Conservation (phyloP, 1,140 invertebrate species). For the Drosophila funebris region DNA sequence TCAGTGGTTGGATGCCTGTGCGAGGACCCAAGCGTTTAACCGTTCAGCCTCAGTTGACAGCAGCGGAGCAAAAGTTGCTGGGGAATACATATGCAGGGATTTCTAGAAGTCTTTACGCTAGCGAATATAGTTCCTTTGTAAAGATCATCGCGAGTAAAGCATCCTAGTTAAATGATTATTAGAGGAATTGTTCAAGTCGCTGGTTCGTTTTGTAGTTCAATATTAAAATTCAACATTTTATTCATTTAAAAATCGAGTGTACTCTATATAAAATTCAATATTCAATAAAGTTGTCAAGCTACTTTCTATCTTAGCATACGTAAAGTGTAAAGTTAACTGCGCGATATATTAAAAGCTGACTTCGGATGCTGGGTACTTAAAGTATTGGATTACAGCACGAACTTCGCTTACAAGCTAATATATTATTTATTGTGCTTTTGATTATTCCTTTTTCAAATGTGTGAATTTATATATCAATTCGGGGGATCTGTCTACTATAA, state of each 20-base stretch:
- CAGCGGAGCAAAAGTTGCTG: conserved; percentile 45
- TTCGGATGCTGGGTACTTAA: conserved; percentile 15
- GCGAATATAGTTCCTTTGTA: conserved; percentile 62
- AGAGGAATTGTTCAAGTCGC: not conserved
- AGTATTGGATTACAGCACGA: conserved; percentile 9
- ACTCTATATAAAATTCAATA: conserved; percentile 47
- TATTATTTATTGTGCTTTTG: conserved; percentile 8
- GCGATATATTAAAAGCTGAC: conserved; percentile 26
- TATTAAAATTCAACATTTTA: conserved; percentile 65
- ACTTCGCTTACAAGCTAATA: not conserved
- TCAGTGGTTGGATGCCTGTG: conserved; percentile 89
- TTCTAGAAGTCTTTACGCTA: conserved; percentile 61
- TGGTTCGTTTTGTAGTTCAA: not conserved
- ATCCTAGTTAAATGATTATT: not conserved
- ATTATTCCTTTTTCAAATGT: not conserved
- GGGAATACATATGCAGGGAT: conserved; percentile 38
- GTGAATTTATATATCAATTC: not conserved
- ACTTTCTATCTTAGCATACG: conserved; percentile 13
- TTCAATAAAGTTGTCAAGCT: conserved; percentile 32
- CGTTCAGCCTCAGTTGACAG: conserved; percentile 12
- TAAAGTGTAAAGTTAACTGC: conserved; percentile 11
- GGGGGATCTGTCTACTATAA: not conserved
- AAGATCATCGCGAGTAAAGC: conserved; percentile 45
- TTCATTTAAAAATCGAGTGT: conserved; percentile 57
- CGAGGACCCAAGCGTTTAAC: conserved; percentile 85